A percentile compares a stretch with the other conserved stretches of the same genome.
These are phyloP conservation scores for Graptemys geographica DNA, from an alignment of 2,797 vertebrate species.

Conservation along the genomic window DNA sequence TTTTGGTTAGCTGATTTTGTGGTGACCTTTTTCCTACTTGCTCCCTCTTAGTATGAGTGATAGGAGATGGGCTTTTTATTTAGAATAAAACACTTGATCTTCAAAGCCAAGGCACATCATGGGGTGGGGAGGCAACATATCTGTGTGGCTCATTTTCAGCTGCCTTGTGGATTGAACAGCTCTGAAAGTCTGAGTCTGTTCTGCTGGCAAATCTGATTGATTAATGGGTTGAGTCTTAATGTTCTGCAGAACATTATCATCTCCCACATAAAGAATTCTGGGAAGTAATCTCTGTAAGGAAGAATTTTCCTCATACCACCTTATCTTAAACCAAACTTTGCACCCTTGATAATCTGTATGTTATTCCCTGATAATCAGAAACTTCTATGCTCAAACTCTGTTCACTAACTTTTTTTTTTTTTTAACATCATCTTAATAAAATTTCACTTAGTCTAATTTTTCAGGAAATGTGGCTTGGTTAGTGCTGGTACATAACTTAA, in stretches of 20 bases:
- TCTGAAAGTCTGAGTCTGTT: background rate
- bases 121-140: background rate
- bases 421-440: too few relatives aligned
- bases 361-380: too few relatives aligned
- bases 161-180: background rate
- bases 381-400: too few relatives aligned
- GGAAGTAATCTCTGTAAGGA: background rate
- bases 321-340: too few relatives aligned
- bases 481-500: background rate
- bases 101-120: background rate
- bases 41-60: background rate
- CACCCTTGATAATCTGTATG: too few relatives aligned
- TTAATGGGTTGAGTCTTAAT: background rate
- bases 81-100: background rate
- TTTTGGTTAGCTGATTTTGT: background rate
- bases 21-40: background rate
- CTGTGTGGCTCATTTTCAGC: background rate
- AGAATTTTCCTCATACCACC: background rate
- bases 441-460: too few relatives aligned
- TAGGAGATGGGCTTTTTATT: background rate
- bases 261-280: background rate
- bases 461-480: too few relatives aligned
- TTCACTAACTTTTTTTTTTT: too few relatives aligned
- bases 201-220: background rate
- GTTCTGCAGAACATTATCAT: background rate